Percentiles rank a stretch among this genome's conserved stretches.
These are phyloP conservation scores for Zaprionus camerounensis DNA, from an alignment of 1,140 invertebrate species.

Conservation along the genomic window DNA sequence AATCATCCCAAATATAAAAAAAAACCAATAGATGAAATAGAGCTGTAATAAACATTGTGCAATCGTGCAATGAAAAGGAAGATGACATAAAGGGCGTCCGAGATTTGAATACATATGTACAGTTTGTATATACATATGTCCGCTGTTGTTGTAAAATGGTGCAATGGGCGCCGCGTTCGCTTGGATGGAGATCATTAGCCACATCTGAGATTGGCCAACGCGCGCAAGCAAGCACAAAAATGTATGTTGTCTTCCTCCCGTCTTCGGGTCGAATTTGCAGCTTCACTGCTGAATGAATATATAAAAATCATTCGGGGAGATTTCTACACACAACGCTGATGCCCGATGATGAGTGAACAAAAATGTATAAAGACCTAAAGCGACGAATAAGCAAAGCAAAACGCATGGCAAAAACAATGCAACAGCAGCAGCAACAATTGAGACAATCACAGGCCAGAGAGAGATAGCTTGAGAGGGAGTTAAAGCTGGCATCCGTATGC, in stretches of 20 bases:
- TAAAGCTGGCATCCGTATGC: conserved; percentile 30
- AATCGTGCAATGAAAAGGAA: conserved; percentile 49
- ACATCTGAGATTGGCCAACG: conserved; percentile 61
- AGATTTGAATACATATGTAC: conserved; percentile 74
- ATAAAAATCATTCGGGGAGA: conserved; percentile 66
- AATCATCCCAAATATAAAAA: conserved; percentile 20
- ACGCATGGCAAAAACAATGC: conserved; percentile 43
- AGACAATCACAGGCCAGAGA: conserved; percentile 32
- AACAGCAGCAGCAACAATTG: conserved; percentile 26
- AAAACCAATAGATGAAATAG: conserved; percentile 48
- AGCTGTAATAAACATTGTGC: conserved; percentile 72
- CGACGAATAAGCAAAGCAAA: conserved; percentile 33
- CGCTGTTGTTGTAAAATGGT: conserved; percentile 55
- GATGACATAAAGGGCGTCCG: conserved; percentile 29
- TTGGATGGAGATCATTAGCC: conserved; percentile 64
- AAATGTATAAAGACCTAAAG: conserved; percentile 17
- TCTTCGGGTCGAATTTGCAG: conserved; percentile 64
- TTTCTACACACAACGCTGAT: conserved; percentile 59
- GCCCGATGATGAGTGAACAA: conserved; percentile 58
- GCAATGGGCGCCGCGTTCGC: conserved; percentile 52
- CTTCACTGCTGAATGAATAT: conserved; percentile 68
- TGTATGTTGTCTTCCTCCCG: conserved; percentile 23
- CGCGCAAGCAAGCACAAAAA: conserved; percentile 37
- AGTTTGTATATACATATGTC: conserved; percentile 22
- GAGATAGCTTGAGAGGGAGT: neutral